Evolutionary conservation across 1,140 invertebrate species (phyloP).

Genomic region (Ectropis grisescens): DNA sequence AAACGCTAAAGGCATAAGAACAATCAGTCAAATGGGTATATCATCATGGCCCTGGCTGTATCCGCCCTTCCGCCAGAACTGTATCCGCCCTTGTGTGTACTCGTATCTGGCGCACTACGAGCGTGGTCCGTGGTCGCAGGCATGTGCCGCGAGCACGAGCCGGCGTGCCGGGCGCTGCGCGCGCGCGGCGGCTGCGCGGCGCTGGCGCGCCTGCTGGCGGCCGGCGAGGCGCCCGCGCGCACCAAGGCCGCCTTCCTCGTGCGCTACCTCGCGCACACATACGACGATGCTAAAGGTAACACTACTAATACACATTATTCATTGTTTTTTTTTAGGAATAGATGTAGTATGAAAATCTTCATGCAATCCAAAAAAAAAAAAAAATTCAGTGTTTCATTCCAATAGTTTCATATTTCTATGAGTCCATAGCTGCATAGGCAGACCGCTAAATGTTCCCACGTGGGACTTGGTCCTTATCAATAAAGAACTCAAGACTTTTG

Average conservation of each 20-base stretch:
- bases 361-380: neutral
- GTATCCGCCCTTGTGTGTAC: too few relatives aligned
- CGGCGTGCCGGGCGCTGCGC: constrained; percentile 73
- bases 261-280: constrained; percentile 69
- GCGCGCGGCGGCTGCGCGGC: constrained; percentile 74
- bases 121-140: too few relatives aligned
- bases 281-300: constrained; percentile 71
- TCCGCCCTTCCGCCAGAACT: too few relatives aligned
- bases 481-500: too few relatives aligned
- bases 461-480: too few relatives aligned
- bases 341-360: neutral
- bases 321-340: too few relatives aligned
- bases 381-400: neutral
- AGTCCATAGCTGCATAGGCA: neutral
- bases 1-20: too few relatives aligned
- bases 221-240: constrained; percentile 72
- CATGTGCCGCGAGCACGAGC: constrained; percentile 65
- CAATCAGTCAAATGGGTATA: too few relatives aligned
- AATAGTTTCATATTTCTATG: neutral
- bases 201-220: constrained; percentile 73
- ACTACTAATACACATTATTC: constrained; percentile 12
- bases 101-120: too few relatives aligned
- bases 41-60: too few relatives aligned
- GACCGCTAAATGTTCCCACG: too few relatives aligned
- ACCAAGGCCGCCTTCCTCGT: constrained; percentile 81